Percentiles rank a stretch among this genome's conserved stretches.
Evolutionary conservation across 2,113 vertebrate genomes (phyloP).

Genomic region (Saccopteryx leptura): DNA sequence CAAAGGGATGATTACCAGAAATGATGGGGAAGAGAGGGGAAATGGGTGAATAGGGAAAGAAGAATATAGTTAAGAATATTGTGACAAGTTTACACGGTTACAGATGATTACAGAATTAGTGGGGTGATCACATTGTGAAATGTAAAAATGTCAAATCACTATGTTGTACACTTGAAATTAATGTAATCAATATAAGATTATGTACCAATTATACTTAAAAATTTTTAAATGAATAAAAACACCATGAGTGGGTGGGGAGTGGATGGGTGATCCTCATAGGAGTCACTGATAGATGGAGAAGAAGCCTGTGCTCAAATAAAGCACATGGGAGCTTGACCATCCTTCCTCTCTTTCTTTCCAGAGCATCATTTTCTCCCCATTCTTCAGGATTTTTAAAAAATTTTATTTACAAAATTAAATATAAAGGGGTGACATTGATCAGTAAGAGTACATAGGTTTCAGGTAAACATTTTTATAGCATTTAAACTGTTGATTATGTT

Average conservation of each 20-base stretch:
- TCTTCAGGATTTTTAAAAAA: neutral
- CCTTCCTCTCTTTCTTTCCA: neutral
- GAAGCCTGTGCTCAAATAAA: neutral
- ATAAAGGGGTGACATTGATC: no score
- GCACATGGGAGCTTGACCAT: accelerated
- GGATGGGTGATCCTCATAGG: no score
- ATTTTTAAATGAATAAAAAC: neutral
- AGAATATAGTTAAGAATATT: neutral
- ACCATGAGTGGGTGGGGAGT: no score
- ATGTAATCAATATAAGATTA: neutral
- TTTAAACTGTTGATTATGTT: no score
- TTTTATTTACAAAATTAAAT: no score
- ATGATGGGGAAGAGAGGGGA: neutral
- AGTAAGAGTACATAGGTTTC: no score
- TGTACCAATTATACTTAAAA: neutral
- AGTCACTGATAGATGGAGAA: neutral
- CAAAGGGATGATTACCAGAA: neutral
- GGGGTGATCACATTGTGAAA: neutral
- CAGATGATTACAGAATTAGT: neutral
- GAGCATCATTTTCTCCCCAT: neutral
- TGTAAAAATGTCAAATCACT: neutral
- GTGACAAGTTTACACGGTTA: neutral
- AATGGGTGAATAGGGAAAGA: neutral
- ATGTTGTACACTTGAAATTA: neutral
- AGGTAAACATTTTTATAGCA: no score